Base-by-base conservation (phyloP, 2,113 vertebrate species). In the Ursus arctos region DNA sequence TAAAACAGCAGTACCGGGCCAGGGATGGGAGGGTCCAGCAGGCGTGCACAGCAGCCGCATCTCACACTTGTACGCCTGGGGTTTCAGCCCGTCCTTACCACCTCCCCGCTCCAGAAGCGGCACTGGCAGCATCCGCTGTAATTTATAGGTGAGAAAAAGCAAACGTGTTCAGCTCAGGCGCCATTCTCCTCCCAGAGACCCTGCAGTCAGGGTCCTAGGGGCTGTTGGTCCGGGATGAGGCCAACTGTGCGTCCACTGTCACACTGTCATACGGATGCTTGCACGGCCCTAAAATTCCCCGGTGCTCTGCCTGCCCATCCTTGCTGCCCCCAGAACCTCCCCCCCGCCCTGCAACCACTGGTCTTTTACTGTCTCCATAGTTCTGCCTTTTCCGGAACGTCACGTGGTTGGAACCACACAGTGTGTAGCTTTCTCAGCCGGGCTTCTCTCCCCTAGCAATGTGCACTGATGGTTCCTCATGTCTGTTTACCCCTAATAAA, bases 231-330 rank as follows among this genome's bases (percentile, higher is more conserved):
- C n/a, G 33, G 26, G 16, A 0, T 0, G 22, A 26, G 26, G 33
- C 47, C 47, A n/a, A 3, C 7, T 11, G 3, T 12, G 24, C 1
- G 3, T 11, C 65, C 47, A 28, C 14, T 1, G 4, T 51, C 0
- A 9, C 2, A 14, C 12, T 9, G 0, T 2, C 47, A 0, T 1
- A 7, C 0, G 22, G n/a, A 15, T 0, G 0, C 4, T 0, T 4
- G 16, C 4, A 7, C 33, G 0, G 26, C 43, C 6, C 28, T 8
- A 0, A 33, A 16, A 6, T 2, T 6, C 28, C 76, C 26, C 24
- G 3, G 24, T 1, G n/a, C 14, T 21, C 36, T 2, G 4, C 24
- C 76, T 1, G 2, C 4, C 40, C 16, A 0, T 3, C 28, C 26
- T 69, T 6, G 2, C 0, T 2, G 8, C 28, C 49, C 57, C 8